Conservation (phyloP, 2,888 invertebrate species). For the Tetrapedia diversipes region DNA sequence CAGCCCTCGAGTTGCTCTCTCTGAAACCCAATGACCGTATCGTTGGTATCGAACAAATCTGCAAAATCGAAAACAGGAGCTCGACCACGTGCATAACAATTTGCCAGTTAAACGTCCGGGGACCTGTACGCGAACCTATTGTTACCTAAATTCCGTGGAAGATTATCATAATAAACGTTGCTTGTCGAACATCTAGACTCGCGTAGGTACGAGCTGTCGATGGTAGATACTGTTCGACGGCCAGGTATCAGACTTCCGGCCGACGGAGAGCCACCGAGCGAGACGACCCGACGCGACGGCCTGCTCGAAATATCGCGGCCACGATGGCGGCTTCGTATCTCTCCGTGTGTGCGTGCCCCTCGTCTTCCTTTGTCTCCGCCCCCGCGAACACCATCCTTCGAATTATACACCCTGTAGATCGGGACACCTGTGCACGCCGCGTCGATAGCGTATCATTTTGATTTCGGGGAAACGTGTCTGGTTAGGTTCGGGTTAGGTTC, state of each 20-base stretch:
- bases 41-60: no score
- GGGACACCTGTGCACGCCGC: slow-evolving; percentile 57
- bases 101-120: no score
- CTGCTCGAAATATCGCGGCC: slow-evolving; percentile 56
- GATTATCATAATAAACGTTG: slow-evolving; percentile 43
- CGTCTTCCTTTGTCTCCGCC: slow-evolving; percentile 57
- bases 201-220: slow-evolving; percentile 59
- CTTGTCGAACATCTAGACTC: slow-evolving; percentile 40
- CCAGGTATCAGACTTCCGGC: slow-evolving; percentile 61
- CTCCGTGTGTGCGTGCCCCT: slow-evolving; percentile 33
- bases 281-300: slow-evolving; percentile 50
- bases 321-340: slow-evolving; percentile 60
- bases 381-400: slow-evolving; percentile 58
- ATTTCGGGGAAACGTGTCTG: slow-evolving; percentile 2
- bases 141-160: slow-evolving; percentile 18
- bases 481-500: no score
- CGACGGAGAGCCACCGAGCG: slow-evolving; percentile 47
- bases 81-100: no score
- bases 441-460: slow-evolving; percentile 32
- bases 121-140: no score
- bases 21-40: no score
- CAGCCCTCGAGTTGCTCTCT: no score
- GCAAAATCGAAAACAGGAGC: no score
- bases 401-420: slow-evolving; percentile 54
- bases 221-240: slow-evolving; percentile 65